Conservation (phyloP, 2,113 vertebrate species). For the Dolichallabes microphthalmus region DNA sequence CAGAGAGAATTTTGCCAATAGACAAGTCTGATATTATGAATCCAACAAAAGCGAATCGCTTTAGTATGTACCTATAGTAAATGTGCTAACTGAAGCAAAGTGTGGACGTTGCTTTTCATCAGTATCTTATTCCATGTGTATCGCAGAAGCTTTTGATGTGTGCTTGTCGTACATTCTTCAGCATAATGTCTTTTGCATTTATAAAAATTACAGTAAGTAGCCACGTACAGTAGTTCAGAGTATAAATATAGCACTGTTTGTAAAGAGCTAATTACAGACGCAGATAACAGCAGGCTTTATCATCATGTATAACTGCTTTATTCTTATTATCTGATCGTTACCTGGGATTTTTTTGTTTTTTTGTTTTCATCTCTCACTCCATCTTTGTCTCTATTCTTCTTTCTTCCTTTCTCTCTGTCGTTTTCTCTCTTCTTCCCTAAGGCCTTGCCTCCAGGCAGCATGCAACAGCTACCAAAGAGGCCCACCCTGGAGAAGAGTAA, state of each 20-base stretch:
- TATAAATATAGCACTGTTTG: not conserved
- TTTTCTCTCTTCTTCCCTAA: conserved; percentile 50
- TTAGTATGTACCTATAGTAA: no score
- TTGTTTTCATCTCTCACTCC: not conserved
- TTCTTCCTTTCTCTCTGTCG: not conserved
- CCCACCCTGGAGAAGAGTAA: conserved; percentile 90
- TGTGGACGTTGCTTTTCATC: not conserved
- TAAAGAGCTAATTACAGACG: not conserved
- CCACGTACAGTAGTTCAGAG: not conserved
- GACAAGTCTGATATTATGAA: not conserved
- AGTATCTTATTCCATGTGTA: not conserved
- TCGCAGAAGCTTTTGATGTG: conserved; percentile 10
- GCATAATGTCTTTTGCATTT: conserved; percentile 5
- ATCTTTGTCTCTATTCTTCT: conserved; percentile 4
- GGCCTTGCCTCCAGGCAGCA: conserved; percentile 74
- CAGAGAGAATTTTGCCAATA: not conserved
- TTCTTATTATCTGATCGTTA: not conserved
- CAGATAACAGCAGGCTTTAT: not conserved
- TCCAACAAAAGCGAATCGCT: not conserved
- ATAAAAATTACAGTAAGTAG: not conserved
- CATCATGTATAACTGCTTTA: not conserved
- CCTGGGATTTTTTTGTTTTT: not conserved
- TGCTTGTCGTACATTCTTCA: conserved; percentile 11
- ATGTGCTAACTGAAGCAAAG: not conserved
- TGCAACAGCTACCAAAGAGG: conserved; percentile 94